These are phyloP conservation scores for Actinernus sp. DNA, from an alignment of 92 coral and sea anemone genomes.

Conservation along the genomic window DNA sequence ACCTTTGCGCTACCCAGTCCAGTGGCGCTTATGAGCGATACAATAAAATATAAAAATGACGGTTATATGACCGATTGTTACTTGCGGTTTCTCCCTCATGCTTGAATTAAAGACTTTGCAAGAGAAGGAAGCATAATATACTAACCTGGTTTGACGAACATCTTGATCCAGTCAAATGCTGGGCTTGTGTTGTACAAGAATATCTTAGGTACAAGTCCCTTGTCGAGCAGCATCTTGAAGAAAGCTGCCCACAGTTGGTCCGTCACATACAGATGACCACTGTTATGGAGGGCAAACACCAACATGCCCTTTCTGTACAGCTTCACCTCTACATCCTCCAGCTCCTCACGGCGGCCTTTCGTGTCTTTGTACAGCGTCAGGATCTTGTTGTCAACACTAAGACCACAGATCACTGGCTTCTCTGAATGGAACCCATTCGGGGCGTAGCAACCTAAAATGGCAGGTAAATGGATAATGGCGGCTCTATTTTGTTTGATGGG, in stretches of 20 bases:
- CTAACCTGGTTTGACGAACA: constrained; percentile 15
- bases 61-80: too few species aligned
- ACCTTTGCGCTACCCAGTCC: too few species aligned
- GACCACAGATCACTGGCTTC: constrained; percentile 66
- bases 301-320: constrained; percentile 68
- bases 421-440: constrained; percentile 82
- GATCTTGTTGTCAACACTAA: too few species aligned
- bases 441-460: too few species aligned
- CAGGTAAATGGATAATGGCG: constrained; percentile 12
- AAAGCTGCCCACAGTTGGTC: constrained; percentile 81
- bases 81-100: too few species aligned
- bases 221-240: constrained; percentile 58
- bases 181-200: constrained; percentile 65
- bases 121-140: too few species aligned
- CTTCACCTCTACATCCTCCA: constrained; percentile 75
- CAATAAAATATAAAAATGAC: too few species aligned
- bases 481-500: not conserved
- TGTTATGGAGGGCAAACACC: constrained; percentile 48
- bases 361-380: constrained; percentile 66
- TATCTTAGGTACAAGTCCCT: constrained; percentile 66
- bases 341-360: constrained; percentile 43
- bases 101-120: too few species aligned
- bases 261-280: constrained; percentile 56
- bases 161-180: constrained; percentile 60
- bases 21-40: too few species aligned